Percentiles rank a stretch among this genome's conserved stretches.
phyloP scores from a whole-genome alignment of 2,797 vertebrate species.

The Mormyrus hasselquistii region DNA sequence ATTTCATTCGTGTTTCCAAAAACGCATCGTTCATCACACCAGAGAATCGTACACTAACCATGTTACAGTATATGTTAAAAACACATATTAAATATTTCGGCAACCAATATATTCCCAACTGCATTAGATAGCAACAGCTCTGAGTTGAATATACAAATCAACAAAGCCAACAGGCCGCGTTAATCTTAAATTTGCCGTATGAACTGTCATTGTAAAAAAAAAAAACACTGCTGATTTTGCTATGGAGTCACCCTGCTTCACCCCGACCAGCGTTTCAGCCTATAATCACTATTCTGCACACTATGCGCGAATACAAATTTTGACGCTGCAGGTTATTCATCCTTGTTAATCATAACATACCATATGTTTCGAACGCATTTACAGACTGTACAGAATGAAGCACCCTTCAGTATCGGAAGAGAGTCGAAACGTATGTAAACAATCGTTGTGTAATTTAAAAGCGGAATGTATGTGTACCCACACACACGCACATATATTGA shows the following conservation, averaged over 20 bases:
- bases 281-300: not conserved
- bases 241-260: not conserved
- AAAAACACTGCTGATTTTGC: not conserved
- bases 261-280: not conserved
- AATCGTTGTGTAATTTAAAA: not conserved
- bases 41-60: not conserved
- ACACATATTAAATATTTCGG: not conserved
- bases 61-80: not conserved
- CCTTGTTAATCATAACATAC: not conserved
- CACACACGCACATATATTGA: not conserved
- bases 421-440: not conserved
- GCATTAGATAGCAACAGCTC: not conserved
- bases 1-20: not conserved
- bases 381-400: not conserved
- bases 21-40: not conserved
- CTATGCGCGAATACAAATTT: not conserved
- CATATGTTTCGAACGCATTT: not conserved
- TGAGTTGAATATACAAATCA: not conserved
- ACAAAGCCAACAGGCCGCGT: not conserved
- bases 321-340: not conserved
- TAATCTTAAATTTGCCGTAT: not conserved
- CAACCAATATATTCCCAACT: not conserved
- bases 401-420: not conserved
- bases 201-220: not conserved
- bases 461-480: not conserved